phyloP scores from a whole-genome alignment of 2,113 vertebrate species.

The Rhinolophus sinicus region DNA sequence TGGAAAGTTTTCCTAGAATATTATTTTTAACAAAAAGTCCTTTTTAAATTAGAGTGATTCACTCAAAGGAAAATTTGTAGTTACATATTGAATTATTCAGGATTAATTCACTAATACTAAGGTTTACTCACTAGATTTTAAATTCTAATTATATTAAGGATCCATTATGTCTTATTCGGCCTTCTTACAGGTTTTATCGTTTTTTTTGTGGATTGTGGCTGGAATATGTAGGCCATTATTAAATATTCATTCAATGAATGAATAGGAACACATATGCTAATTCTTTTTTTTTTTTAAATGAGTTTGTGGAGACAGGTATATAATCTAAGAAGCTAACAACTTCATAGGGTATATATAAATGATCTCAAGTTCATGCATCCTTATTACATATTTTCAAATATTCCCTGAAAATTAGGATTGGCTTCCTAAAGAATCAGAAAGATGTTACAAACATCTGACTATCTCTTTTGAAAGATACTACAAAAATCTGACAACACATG shows the following conservation, averaged over 20 bases:
- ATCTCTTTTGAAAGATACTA: not conserved
- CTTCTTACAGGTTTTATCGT: not conserved
- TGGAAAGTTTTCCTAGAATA: not conserved
- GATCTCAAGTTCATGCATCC: not conserved
- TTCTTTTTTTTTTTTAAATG: not conserved
- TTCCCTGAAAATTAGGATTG: not conserved
- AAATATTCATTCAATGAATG: slow-evolving; percentile 28
- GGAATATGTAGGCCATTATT: not conserved
- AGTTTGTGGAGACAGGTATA: not conserved
- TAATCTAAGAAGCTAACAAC: not conserved
- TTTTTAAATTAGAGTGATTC: not conserved
- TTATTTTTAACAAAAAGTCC: not conserved
- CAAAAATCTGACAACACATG: not conserved
- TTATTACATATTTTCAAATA: slow-evolving; percentile 25
- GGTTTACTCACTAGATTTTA: not conserved
- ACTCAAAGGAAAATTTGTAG: not conserved
- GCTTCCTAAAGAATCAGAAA: not conserved
- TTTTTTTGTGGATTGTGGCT: not conserved
- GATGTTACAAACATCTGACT: not conserved
- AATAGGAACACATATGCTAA: not conserved
- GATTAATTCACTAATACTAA: not conserved
- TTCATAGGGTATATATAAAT: not conserved
- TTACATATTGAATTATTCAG: not conserved
- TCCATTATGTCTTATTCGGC: not conserved
- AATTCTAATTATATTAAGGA: not conserved